These are phyloP conservation scores for Bibio marci DNA, from an alignment of 2,888 invertebrate species.

Conservation along the genomic window DNA sequence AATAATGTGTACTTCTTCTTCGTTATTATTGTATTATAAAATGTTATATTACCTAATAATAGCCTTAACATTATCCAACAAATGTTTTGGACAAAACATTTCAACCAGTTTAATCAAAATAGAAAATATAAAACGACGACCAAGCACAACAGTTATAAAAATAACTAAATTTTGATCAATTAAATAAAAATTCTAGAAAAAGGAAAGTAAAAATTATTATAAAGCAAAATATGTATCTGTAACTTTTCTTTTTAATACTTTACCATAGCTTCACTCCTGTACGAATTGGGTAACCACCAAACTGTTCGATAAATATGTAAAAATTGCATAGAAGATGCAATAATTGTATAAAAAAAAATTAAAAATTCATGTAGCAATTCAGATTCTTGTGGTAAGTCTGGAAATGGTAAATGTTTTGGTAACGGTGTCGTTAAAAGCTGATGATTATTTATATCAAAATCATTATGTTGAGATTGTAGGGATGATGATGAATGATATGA, in stretches of 20 bases:
- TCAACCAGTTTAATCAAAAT: slow-evolving; percentile 35
- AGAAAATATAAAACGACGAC: slow-evolving; percentile 60
- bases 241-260: too few species aligned
- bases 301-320: slow-evolving; percentile 88
- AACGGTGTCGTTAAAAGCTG: slow-evolving; percentile 23
- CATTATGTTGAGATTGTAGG: neutral
- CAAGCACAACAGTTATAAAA: slow-evolving; percentile 66
- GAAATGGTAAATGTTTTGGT: slow-evolving; percentile 69
- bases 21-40: too few species aligned
- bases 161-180: slow-evolving; percentile 78
- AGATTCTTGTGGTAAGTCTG: slow-evolving; percentile 58
- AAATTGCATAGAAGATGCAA: slow-evolving; percentile 74
- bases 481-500: neutral
- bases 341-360: slow-evolving; percentile 61
- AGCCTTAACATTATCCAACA: too few species aligned
- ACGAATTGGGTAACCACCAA: slow-evolving; percentile 94
- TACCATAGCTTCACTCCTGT: slow-evolving; percentile 77
- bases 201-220: slow-evolving; percentile 4
- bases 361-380: slow-evolving; percentile 73
- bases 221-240: slow-evolving; percentile 1
- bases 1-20: too few species aligned
- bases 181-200: slow-evolving; percentile 73
- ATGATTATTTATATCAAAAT: neutral
- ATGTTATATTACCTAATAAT: too few species aligned
- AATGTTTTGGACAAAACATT: slow-evolving; percentile 30